Evolutionary conservation across 2,888 invertebrate genomes (phyloP), one percentile per base, ranked within the genome.

Genomic region (Autographa pulchrina): DNA sequence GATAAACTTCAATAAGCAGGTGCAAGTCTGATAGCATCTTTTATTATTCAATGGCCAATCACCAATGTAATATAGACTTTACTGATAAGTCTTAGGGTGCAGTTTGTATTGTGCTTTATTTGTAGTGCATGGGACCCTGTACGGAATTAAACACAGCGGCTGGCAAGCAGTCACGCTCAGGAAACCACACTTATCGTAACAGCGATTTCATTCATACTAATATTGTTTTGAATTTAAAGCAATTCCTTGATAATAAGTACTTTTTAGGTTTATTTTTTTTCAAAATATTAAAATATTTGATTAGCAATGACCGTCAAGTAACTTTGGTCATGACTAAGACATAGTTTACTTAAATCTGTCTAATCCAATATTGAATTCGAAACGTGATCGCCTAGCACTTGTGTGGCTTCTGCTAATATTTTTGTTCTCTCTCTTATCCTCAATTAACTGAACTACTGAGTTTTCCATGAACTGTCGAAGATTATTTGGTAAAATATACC

Each of bases 101-200:
- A 20, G 20, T 54, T 20, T 54, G 20, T 54, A 25, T 25, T 11
- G 48, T 48, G 54, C 13, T 20, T 25, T 5, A 0, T 11, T 4
- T 13, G 11, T 20, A 11, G 54, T 56, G 25, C 64, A n/a, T 65
- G 62, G 31, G 66, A 68, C 70, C 72, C 71, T 61, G 72, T 69
- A 65, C 73, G 62, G 70, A 72, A 71, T 72, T 59, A 41, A 52
- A 14, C 58, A 70, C 69, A 61, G 67, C 77, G 72, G 73, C 65
- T 71, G 72, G 70, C 58, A 63, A 80, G 60, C 41, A 62, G 74
- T 71, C 77, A 67, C 31, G 59, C 70, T 77, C 81, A 83, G 86
- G 86, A 87, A 84, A 83, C 76, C 71, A 78, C 71, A 84, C 73
- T 83, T 82, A 83, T 77, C 70, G 71, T 76, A 78, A 73, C 77